Conservation (phyloP, 2,797 vertebrate species). For the Echeneis naucrates region DNA sequence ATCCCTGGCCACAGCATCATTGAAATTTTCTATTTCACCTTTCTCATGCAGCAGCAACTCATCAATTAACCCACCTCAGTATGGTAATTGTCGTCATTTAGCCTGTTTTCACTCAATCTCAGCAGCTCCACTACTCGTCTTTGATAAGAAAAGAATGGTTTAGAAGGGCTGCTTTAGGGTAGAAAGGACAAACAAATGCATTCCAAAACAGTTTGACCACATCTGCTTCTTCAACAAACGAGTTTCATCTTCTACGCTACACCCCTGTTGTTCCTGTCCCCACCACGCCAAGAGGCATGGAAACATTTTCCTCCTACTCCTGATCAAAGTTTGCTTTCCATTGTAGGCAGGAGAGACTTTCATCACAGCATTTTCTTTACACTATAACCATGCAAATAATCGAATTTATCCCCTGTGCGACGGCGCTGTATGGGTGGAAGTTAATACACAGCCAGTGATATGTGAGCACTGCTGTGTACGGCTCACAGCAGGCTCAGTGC, state of each 20-base stretch:
- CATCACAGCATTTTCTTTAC: slow-evolving; percentile 61
- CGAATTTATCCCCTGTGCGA: slow-evolving; percentile 63
- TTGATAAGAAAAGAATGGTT: slow-evolving; percentile 54
- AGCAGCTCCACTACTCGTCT: slow-evolving; percentile 17
- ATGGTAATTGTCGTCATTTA: slow-evolving; percentile 67
- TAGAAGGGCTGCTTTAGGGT: slow-evolving; percentile 20
- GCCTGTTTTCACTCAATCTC: slow-evolving; percentile 60
- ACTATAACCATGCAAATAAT: slow-evolving; percentile 79
- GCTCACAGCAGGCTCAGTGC: slow-evolving; percentile 48
- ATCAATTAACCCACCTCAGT: slow-evolving; percentile 58
- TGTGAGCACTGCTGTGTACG: slow-evolving; percentile 48
- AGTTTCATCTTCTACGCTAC: slow-evolving; percentile 34
- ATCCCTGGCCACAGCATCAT: slow-evolving; percentile 42
- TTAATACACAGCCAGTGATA: slow-evolving; percentile 57
- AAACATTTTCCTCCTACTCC: slow-evolving; percentile 33
- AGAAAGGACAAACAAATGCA: background rate
- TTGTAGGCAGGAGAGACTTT: slow-evolving; percentile 53
- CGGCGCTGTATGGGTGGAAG: slow-evolving; percentile 42
- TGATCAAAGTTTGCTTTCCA: slow-evolving; percentile 68
- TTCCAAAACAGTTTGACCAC: slow-evolving; percentile 17
- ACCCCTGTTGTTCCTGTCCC: slow-evolving; percentile 34
- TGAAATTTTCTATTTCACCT: slow-evolving; percentile 50
- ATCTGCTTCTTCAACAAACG: slow-evolving; percentile 45
- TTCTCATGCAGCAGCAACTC: slow-evolving; percentile 47
- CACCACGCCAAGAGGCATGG: slow-evolving; percentile 19